Evolutionary conservation across 2,888 invertebrate genomes (phyloP).

Genomic region (Meganola albula): DNA sequence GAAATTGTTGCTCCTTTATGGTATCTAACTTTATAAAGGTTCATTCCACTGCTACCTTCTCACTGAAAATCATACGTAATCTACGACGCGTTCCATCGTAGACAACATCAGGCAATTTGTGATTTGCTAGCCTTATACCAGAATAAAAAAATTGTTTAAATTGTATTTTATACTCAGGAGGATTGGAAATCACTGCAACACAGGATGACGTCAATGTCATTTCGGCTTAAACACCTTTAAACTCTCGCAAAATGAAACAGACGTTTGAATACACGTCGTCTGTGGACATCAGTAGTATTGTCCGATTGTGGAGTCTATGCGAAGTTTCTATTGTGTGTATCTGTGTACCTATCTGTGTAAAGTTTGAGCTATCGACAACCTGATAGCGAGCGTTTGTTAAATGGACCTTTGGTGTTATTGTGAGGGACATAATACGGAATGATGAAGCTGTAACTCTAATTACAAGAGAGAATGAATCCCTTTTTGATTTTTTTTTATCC

Average conservation of each 20-base stretch:
- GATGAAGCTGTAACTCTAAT: neutral
- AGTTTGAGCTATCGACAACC: constrained; percentile 67
- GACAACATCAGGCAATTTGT: too few species aligned
- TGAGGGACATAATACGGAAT: constrained; percentile 27
- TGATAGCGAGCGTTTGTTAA: constrained; percentile 60
- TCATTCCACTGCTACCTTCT: too few species aligned
- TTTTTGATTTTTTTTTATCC: neutral
- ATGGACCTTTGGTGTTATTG: constrained; percentile 48
- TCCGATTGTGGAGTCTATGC: constrained; percentile 45
- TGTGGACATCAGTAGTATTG: constrained; percentile 58
- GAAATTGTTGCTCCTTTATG: too few species aligned
- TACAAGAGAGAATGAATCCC: neutral
- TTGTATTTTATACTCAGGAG: too few species aligned
- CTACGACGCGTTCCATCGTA: too few species aligned
- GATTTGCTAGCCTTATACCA: too few species aligned
- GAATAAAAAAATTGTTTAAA: too few species aligned
- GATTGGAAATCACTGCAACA: too few species aligned
- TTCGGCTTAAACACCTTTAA: constrained; percentile 33
- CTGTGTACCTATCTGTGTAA: constrained; percentile 53
- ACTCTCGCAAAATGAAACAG: constrained; percentile 32
- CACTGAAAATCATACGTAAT: too few species aligned
- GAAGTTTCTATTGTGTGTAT: constrained; percentile 61
- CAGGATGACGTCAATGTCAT: constrained; percentile 3
- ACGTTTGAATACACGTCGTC: constrained; percentile 45
- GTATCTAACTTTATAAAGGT: too few species aligned